Evolutionary conservation across 2,797 vertebrate species (phyloP).

Genomic region (Gallinago nigripennis): DNA sequence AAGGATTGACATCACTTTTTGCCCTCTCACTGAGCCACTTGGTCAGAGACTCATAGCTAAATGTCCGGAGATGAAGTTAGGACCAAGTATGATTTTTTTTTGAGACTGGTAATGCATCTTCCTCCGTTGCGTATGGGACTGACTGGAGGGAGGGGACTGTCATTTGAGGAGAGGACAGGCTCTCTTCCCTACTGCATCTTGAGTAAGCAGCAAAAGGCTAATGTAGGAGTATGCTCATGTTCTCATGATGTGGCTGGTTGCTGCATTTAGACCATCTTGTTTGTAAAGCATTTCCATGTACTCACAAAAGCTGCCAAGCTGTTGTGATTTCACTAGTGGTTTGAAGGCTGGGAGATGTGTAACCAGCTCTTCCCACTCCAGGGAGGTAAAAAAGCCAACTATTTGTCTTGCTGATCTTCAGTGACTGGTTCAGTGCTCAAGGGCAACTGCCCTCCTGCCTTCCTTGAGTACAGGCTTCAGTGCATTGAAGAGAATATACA

Average conservation of each 20-base stretch:
- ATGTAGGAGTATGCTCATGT: neutral
- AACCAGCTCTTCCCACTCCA: neutral
- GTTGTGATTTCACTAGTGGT: neutral
- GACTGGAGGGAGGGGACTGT: too few species aligned
- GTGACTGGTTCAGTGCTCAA: neutral
- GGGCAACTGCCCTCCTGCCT: neutral
- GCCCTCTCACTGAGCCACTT: neutral
- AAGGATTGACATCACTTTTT: neutral
- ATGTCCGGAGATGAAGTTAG: neutral
- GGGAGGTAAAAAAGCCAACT: neutral
- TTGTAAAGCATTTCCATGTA: neutral
- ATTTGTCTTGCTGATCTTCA: neutral
- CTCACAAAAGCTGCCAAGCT: neutral
- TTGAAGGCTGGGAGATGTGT: neutral
- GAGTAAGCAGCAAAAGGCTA: neutral
- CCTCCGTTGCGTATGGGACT: neutral
- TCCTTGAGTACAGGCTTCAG: neutral
- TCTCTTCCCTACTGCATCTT: neutral
- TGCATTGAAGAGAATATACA: neutral
- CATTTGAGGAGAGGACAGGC: neutral
- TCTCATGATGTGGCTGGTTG: fast-evolving
- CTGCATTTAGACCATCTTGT: neutral
- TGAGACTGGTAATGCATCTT: neutral
- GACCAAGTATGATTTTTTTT: neutral
- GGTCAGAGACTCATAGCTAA: neutral